phyloP scores from a whole-genome alignment of 2,797 vertebrate species.

The Astyanax mexicanus region DNA sequence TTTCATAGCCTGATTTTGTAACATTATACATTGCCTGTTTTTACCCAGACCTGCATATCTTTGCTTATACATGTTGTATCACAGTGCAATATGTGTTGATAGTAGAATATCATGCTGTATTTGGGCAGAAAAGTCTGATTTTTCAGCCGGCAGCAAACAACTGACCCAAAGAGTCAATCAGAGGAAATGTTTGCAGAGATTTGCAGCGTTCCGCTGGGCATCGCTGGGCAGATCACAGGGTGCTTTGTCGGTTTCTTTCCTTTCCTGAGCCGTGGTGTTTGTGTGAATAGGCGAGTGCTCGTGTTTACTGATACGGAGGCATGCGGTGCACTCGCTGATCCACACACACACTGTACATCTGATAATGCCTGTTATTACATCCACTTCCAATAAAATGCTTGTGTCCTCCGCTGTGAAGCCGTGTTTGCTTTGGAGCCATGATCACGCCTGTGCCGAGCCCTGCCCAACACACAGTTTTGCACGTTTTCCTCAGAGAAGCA shows the following conservation, averaged over 20 bases:
- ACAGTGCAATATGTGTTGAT: too few relatives aligned
- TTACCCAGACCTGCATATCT: too few relatives aligned
- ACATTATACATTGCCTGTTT: too few relatives aligned
- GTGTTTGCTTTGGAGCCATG: constrained; percentile 8
- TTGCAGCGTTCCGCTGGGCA: neutral
- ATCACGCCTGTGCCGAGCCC: neutral
- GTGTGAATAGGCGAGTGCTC: constrained; percentile 32
- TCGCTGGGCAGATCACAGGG: constrained; percentile 3
- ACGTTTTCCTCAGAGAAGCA: constrained; percentile 1
- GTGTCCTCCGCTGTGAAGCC: neutral
- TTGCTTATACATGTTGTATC: too few relatives aligned
- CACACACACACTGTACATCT: constrained; percentile 4
- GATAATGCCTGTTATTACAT: constrained; percentile 44
- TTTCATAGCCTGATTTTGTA: too few relatives aligned
- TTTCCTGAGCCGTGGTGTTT: constrained; percentile 26
- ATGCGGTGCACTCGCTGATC: constrained; percentile 20
- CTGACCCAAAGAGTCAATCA: constrained; percentile 5
- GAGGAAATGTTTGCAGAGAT: constrained; percentile 19
- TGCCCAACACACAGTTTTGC: neutral
- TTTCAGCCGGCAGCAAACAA: neutral
- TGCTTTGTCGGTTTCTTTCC: constrained; percentile 16
- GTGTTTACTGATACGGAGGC: constrained; percentile 34
- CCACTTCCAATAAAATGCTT: constrained; percentile 25
- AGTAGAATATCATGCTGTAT: too few relatives aligned
- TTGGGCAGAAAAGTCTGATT: neutral